These are phyloP conservation scores for Panagrolaimus sp. DNA, from an alignment of 1,140 invertebrate species.

Conservation along the genomic window DNA sequence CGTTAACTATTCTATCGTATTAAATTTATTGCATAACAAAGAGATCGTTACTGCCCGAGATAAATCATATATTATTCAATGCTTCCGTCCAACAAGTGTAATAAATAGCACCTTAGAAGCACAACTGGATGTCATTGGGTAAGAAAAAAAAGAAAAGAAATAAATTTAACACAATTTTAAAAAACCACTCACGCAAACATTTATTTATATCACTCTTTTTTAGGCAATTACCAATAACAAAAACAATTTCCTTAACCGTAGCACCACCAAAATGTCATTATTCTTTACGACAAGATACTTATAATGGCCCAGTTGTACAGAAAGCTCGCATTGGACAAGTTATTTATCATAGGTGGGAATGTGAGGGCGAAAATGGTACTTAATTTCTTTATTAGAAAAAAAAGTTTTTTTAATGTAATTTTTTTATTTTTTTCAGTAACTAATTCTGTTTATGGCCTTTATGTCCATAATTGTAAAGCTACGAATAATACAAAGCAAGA, in stretches of 20 bases:
- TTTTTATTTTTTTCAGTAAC: slow-evolving; percentile 23
- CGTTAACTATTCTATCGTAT: slow-evolving; percentile 27
- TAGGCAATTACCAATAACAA: slow-evolving; percentile 30
- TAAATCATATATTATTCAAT: slow-evolving; percentile 30
- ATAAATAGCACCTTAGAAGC: slow-evolving; percentile 15
- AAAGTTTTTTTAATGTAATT: not conserved
- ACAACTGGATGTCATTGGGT: slow-evolving; percentile 17
- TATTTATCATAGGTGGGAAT: slow-evolving; percentile 46
- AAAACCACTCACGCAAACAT: not conserved
- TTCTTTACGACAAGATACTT: slow-evolving; percentile 38
- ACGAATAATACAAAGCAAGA: slow-evolving; percentile 15
- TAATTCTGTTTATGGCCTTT: slow-evolving; percentile 25
- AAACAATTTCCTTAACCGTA: slow-evolving; percentile 34
- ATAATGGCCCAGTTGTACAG: slow-evolving; percentile 40
- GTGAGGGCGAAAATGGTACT: slow-evolving; percentile 29
- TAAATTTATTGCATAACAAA: slow-evolving; percentile 31
- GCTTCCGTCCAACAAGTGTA: slow-evolving; percentile 22
- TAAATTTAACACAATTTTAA: slow-evolving; percentile 19
- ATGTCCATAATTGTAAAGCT: slow-evolving; percentile 32
- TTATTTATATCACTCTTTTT: not conserved
- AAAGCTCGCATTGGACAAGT: slow-evolving; percentile 34
- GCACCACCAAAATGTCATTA: slow-evolving; percentile 35
- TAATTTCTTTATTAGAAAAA: not conserved
- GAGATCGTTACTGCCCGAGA: slow-evolving; percentile 28
- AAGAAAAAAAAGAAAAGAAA: slow-evolving; percentile 18